Evolutionary conservation across 1,140 invertebrate genomes (phyloP).

Genomic region (Calephelis nemesis): DNA sequence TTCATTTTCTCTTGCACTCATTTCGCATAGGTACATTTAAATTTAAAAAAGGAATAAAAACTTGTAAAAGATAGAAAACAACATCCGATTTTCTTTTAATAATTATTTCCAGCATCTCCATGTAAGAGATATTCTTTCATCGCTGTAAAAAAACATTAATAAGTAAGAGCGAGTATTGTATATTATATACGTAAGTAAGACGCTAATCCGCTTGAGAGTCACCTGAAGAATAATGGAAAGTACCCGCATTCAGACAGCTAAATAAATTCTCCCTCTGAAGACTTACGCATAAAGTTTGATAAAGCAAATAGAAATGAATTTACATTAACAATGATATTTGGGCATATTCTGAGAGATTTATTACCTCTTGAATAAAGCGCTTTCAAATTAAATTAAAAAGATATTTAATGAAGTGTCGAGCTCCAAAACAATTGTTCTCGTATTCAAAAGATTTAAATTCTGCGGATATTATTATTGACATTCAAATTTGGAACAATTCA

Average conservation of each 20-base stretch:
- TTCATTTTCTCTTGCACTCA: no score
- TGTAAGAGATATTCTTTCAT: slow-evolving; percentile 1
- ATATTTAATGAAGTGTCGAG: slow-evolving; percentile 30
- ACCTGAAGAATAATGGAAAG: slow-evolving; percentile 43
- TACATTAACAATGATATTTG: slow-evolving; percentile 43
- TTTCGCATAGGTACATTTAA: no score
- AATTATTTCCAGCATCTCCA: neutral
- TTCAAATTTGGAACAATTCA: neutral
- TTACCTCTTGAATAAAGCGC: slow-evolving; percentile 24
- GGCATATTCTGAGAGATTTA: slow-evolving; percentile 49
- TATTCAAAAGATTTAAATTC: neutral
- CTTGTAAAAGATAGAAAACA: no score
- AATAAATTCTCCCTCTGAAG: slow-evolving; percentile 50
- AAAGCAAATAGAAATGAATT: slow-evolving; percentile 55
- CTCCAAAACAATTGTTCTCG: slow-evolving; percentile 18
- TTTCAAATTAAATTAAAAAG: slow-evolving; percentile 30
- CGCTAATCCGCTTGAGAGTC: slow-evolving; percentile 44
- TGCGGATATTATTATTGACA: neutral
- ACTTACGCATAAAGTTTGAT: slow-evolving; percentile 51
- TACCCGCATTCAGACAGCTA: slow-evolving; percentile 45
- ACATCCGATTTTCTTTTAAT: no score
- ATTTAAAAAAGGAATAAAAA: no score
- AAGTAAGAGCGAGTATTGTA: neutral
- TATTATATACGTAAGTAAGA: neutral
- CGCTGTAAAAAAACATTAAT: slow-evolving; percentile 2